Percentiles rank a stretch among this genome's conserved stretches.
Conservation (phyloP, 2,797 vertebrate genomes). For the Carcharodon carcharias region DNA sequence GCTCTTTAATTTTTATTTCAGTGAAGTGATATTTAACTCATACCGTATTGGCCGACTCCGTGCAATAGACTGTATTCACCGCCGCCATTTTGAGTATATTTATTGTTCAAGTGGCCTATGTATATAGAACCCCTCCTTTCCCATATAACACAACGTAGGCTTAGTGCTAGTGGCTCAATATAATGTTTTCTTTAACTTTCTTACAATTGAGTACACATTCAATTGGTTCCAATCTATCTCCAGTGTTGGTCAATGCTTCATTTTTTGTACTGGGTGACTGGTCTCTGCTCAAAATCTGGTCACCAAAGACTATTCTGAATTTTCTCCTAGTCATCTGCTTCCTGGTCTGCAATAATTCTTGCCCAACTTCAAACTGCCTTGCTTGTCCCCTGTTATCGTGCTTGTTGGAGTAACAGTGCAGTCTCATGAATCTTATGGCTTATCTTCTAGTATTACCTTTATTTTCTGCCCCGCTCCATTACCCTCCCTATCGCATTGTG, state of each 20-base stretch:
- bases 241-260: not conserved
- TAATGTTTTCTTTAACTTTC: not conserved
- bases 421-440: not conserved
- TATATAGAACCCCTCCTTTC: not conserved
- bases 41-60: not conserved
- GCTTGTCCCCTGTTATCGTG: not conserved
- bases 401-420: not conserved
- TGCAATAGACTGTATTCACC: constrained; percentile 9
- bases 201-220: not conserved
- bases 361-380: not conserved
- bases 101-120: not conserved
- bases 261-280: not conserved
- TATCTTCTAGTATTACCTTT: not conserved
- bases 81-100: not conserved
- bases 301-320: not conserved
- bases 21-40: constrained; percentile 11
- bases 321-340: not conserved
- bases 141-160: not conserved
- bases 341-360: not conserved
- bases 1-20: constrained; percentile 12
- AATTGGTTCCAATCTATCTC: not conserved
- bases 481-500: not conserved
- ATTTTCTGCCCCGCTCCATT: not conserved
- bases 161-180: not conserved
- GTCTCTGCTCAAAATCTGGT: not conserved